Evolutionary conservation across 2,113 vertebrate genomes (phyloP), one percentile per base, ranked within the genome.

Genomic region (Alexandromys fortis): DNA sequence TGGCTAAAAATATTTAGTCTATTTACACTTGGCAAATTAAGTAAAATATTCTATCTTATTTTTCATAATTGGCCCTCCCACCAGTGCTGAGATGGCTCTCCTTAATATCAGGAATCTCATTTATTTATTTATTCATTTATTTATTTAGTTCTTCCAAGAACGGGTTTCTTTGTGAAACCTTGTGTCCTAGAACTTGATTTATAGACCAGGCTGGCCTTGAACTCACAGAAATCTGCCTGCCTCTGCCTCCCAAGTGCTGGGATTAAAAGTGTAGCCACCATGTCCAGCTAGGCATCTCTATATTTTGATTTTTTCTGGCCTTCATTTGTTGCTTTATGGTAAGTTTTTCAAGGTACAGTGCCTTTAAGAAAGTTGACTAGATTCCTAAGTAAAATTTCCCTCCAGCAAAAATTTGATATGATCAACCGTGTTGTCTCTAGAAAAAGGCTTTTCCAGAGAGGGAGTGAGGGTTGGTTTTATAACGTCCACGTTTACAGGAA

Each of bases 371-470:
- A 87, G 45, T 42, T 92, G 79, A 14, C 6, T 26, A 91, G n/a
- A 95, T 97, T 91, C 30, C 13, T n/a, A 94, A 75, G 86, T 96
- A 90, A 90, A 89, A 70, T 70, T 96, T 95, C 22, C 82, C 28
- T 94, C 95, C 91, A 63, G 94, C 49, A 58, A 38, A 97, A 94
- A 47, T 47, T 68, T 49, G 49, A 0, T 86, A 55, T 55, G 55
- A 5, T 55, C 55, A 55, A 55, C 55, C 55, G 1, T 17, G 55
- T 19, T 17, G 55, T 55, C 55, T 55, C 55, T 17, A 55, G 68
- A 89, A 65, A 76, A 96, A 88, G 92, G 28, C 79, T 90, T 95
- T 92, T 79, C 82, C 63, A 82, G 24, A 76, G 83, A 81, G 75
- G 63, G 63, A 93, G 52, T 67, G 30, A 96, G 81, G 72, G 42